These are phyloP conservation scores for Acanthis flammea DNA, from an alignment of 2,797 vertebrate species.

Conservation along the genomic window DNA sequence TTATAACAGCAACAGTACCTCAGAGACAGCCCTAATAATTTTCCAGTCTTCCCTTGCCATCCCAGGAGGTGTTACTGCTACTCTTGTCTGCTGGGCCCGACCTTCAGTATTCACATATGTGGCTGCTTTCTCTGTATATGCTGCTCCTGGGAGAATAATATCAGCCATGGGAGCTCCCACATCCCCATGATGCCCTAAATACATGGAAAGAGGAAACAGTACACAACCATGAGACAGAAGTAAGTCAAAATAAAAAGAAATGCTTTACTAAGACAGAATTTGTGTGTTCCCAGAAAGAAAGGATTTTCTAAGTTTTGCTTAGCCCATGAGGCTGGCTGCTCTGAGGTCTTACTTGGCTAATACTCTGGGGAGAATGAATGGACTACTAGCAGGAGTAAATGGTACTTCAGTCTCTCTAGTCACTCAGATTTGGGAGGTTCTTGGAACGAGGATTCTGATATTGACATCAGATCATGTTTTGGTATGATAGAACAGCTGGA, in stretches of 20 bases:
- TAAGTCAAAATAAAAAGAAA: not conserved
- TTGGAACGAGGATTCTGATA: not conserved
- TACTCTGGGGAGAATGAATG: not conserved
- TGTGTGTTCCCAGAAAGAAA: not conserved
- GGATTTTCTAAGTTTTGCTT: not conserved
- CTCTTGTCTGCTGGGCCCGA: conserved; percentile 90
- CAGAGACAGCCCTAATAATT: conserved; percentile 91
- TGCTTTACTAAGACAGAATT: not conserved
- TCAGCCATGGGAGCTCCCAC: conserved; percentile 92
- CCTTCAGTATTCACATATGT: conserved; percentile 98
- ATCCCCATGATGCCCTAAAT: conserved; percentile 95
- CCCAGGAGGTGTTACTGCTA: conserved; percentile 92
- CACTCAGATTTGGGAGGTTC: not conserved
- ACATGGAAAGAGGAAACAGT: not conserved
- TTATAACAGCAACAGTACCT: conserved; percentile 75
- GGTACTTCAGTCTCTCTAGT: not conserved
- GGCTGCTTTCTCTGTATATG: conserved; percentile 92
- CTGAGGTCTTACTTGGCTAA: not conserved
- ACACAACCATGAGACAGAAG: not conserved
- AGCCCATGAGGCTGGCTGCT: not conserved
- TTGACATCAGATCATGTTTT: not conserved
- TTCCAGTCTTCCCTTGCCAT: conserved; percentile 96
- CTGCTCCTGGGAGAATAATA: conserved; percentile 91
- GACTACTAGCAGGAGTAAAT: not conserved
- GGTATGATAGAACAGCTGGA: not conserved